Conservation (phyloP, 2,113 vertebrate genomes). For the Cyrtonyx montezumae region DNA sequence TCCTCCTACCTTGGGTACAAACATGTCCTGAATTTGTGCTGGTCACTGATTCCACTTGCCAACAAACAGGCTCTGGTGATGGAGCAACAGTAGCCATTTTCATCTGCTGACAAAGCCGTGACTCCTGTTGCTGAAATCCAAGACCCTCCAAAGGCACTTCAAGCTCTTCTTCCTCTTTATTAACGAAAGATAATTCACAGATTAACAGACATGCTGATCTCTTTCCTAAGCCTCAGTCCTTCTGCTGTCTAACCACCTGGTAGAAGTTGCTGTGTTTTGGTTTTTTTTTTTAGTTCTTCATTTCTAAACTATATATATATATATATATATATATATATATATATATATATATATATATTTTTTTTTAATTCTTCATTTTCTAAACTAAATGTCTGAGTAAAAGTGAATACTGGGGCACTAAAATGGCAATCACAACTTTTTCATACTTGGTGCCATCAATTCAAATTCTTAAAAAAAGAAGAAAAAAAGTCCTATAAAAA, state of each 20-base stretch:
- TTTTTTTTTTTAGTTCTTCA: not conserved
- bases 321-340: accelerated
- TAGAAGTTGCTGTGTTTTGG: not conserved
- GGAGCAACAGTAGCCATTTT: conserved; percentile 83
- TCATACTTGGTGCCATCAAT: not conserved
- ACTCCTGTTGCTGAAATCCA: conserved; percentile 85
- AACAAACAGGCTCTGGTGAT: conserved; percentile 75
- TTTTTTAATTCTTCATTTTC: not conserved
- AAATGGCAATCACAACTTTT: not conserved
- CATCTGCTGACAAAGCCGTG: conserved; percentile 85
- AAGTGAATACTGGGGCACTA: not conserved
- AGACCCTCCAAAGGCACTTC: conserved; percentile 82
- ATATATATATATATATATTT: accelerated
- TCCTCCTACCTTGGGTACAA: conserved; percentile 79
- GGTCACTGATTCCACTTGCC: conserved; percentile 81
- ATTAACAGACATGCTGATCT: conserved; percentile 48
- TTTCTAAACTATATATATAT: accelerated
- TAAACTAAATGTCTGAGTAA: not conserved
- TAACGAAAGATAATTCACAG: conserved; percentile 56
- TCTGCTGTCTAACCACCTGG: not conserved
- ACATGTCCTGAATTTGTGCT: conserved; percentile 75
- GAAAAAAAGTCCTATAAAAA: not conserved
- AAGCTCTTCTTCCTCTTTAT: conserved; percentile 81
- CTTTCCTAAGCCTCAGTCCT: not conserved
- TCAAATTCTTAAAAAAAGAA: not conserved